phyloP scores from a whole-genome alignment of 2,888 invertebrate genomes.

The Lampropteryx suffumata region DNA sequence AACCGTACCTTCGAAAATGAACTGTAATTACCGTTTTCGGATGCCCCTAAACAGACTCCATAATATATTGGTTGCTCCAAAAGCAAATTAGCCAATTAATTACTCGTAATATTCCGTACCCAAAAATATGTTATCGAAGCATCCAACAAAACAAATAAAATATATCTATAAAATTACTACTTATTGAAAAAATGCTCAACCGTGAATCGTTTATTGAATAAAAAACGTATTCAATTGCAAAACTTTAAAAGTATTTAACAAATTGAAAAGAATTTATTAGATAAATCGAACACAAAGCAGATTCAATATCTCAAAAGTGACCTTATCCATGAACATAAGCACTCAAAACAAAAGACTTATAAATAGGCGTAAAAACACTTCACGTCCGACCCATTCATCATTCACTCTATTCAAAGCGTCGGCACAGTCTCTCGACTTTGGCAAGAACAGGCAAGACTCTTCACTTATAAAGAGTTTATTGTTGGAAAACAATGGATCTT shows the following conservation, averaged over 20 bases:
- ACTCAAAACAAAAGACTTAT: conserved; percentile 51
- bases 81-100: too few species aligned
- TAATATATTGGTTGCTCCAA: too few species aligned
- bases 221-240: not conserved
- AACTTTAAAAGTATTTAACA: not conserved
- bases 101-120: too few species aligned
- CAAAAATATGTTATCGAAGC: too few species aligned
- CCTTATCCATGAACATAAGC: conserved; percentile 44
- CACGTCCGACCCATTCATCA: conserved; percentile 62
- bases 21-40: too few species aligned
- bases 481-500: conserved; percentile 73
- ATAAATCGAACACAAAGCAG: conserved; percentile 10
- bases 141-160: too few species aligned
- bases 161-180: too few species aligned
- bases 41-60: too few species aligned
- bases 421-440: conserved; percentile 44
- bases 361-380: conserved; percentile 55
- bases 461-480: conserved; percentile 70
- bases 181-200: too few species aligned
- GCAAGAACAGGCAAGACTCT: conserved; percentile 52
- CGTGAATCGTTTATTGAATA: too few species aligned
- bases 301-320: conserved; percentile 31
- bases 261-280: conserved; percentile 5
- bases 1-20: too few species aligned
- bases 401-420: conserved; percentile 44